These are phyloP conservation scores for Carpatolechia fugitivella DNA, from an alignment of 2,888 invertebrate species.

Conservation along the genomic window DNA sequence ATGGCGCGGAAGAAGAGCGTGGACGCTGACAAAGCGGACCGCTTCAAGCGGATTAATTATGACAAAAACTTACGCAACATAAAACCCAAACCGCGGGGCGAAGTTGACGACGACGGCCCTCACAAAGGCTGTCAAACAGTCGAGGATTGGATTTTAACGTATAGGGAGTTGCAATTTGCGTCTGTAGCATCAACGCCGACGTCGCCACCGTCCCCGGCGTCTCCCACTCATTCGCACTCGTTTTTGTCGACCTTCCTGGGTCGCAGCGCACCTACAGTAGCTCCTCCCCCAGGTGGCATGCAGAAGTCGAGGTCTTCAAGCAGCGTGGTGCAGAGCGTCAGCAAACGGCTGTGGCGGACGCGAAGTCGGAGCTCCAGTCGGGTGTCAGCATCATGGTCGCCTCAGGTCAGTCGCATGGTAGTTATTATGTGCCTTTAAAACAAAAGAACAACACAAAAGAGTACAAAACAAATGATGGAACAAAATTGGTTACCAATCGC, in stretches of 20 bases:
- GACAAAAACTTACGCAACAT: conserved; percentile 91
- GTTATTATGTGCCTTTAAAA: conserved; percentile 16
- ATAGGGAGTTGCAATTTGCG: conserved; percentile 59
- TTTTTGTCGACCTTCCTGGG: conserved; percentile 63
- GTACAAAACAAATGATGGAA: too few relatives aligned
- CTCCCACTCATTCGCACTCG: conserved; percentile 69
- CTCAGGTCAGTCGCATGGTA: conserved; percentile 85
- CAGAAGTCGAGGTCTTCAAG: conserved; percentile 94
- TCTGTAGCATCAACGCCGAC: conserved; percentile 68
- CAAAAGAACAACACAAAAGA: too few relatives aligned
- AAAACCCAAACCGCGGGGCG: conserved; percentile 86
- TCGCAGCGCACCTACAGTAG: conserved; percentile 51
- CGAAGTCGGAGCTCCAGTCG: conserved; percentile 90
- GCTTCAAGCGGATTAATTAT: conserved; percentile 93
- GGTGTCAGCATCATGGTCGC: conserved; percentile 86
- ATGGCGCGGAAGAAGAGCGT: conserved; percentile 94
- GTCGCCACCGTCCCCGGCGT: conserved; percentile 74
- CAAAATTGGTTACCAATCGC: too few relatives aligned
- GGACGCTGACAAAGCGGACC: conserved; percentile 88
- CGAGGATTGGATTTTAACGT: conserved; percentile 84
- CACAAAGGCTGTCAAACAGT: conserved; percentile 88
- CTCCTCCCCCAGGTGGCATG: conserved; percentile 84
- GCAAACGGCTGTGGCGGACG: conserved; percentile 91
- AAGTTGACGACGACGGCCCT: conserved; percentile 88
- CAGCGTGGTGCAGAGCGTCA: conserved; percentile 91